phyloP scores from a whole-genome alignment of 2,113 vertebrate genomes.

The Hippotragus niger region DNA sequence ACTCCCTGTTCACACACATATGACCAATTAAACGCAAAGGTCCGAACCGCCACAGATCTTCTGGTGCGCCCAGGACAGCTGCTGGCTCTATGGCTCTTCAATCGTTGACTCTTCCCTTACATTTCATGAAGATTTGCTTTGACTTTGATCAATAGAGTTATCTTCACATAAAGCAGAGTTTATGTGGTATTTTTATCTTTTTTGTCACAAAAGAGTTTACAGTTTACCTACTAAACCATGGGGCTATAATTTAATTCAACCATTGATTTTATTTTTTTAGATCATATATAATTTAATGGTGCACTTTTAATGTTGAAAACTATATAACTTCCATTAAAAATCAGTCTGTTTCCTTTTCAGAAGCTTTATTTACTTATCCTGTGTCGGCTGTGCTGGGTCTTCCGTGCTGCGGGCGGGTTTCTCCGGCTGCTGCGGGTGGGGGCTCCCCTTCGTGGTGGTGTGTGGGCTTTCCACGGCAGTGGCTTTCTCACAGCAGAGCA shows the following conservation, averaged over 20 bases:
- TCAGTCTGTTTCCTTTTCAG: background rate
- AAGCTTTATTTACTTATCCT: background rate
- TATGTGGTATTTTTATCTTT: background rate
- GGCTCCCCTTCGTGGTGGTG: rapidly evolving
- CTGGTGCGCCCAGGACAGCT: background rate
- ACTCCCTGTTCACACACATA: background rate
- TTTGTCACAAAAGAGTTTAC: background rate
- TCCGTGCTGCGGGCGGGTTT: rapidly evolving
- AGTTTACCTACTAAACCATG: background rate
- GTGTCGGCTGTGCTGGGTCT: background rate
- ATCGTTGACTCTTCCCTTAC: background rate
- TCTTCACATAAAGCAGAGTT: background rate
- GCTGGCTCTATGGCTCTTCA: rapidly evolving
- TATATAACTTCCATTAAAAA: background rate
- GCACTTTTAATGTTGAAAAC: background rate
- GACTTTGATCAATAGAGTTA: background rate
- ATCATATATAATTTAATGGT: background rate
- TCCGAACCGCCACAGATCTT: rapidly evolving
- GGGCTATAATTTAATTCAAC: background rate
- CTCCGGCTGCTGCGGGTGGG: rapidly evolving
- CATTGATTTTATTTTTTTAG: background rate
- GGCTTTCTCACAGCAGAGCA: rapidly evolving
- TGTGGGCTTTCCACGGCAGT: rapidly evolving
- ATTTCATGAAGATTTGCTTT: background rate
- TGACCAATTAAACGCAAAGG: background rate